Percentiles rank a stretch among this genome's conserved stretches.
These are phyloP conservation scores for Triplophysa dalaica DNA, from an alignment of 2,113 vertebrate species.

Conservation along the genomic window DNA sequence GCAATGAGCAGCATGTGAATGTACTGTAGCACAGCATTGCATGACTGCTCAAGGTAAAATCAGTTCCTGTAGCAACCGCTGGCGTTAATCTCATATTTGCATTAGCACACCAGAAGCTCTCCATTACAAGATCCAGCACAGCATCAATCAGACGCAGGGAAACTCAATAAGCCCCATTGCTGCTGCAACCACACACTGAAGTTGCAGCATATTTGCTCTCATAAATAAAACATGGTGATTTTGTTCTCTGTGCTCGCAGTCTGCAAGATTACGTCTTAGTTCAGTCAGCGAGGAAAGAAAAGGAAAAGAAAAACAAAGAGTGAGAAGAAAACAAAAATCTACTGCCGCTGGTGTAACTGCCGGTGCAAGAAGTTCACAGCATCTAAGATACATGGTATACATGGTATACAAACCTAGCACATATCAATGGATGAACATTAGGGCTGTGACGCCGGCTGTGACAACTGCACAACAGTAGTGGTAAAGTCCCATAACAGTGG, in stretches of 20 bases:
- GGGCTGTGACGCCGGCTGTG: too few relatives aligned
- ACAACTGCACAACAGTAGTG: too few relatives aligned
- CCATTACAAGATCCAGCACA: conserved; percentile 3
- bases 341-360: conserved; percentile 29
- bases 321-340: conserved; percentile 18
- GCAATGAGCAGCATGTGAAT: conserved; percentile 1
- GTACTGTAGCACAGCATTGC: not conserved
- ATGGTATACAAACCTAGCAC: not conserved
- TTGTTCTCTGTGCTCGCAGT: conserved; percentile 15
- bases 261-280: conserved; percentile 39
- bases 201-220: conserved; percentile 49
- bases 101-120: conserved; percentile 9
- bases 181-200: conserved; percentile 1
- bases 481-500: too few relatives aligned
- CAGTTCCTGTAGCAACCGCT: too few relatives aligned
- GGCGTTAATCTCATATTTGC: conserved; percentile 28
- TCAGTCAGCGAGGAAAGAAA: conserved; percentile 24
- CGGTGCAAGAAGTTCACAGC: conserved; percentile 40
- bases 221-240: conserved; percentile 53
- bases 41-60: not conserved
- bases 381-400: not conserved
- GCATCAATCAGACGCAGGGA: conserved; percentile 18
- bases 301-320: conserved; percentile 8
- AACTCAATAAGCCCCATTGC: not conserved
- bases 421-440: not conserved